Base-by-base conservation (phyloP, 2,113 vertebrate genomes). In the Bothrops jararaca region DNA sequence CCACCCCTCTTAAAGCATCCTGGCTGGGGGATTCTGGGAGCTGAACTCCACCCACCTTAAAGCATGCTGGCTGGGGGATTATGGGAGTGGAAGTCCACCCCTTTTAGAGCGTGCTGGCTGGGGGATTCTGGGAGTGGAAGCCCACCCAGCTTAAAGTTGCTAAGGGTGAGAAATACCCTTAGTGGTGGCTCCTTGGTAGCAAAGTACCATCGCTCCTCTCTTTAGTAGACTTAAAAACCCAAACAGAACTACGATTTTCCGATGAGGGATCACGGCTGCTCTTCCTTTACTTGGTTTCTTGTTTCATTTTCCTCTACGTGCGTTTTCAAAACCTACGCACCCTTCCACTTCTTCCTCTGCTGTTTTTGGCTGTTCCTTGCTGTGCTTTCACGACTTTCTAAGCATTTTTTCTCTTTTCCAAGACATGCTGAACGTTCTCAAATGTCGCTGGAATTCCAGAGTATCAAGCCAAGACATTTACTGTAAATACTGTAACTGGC, bases 301-400 rank as follows among this genome's bases (percentile, higher is more conserved):
- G 15, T 86, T 88, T 89, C 88, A 10, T 92, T 94, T 93, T 74
- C 58, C 48, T 91, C 18, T 93, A n/a, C 11, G 74, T 50, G 88
- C 7, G 52, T 39, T 24, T 92, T 93, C 18, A 15, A 42, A 15
- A 64, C 50, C 86, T 86, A 34, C 12, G 0, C 20, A 3, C 4
- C 23, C 18, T 12, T 18, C 42, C 86, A 13, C 52, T 87, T 57
- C 29, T 15, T 0, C 13, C 91, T 74, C n/a, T 87, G 88, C 88
- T 56, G 29, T 54, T 39, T 89, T 90, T 89, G 92, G 88, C 90
- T 86, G 53, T 52, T 69, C 90, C 53, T 86, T 2, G 53, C 42
- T 20, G 69, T 24, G 34, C 24, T 1, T 42, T 48, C 6, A 23
- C 34, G 24, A 34, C 58, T 64, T 64, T 29, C 85, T 24, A 23